Conservation (phyloP, 2,888 invertebrate species). For the Drosophila prolongata region DNA sequence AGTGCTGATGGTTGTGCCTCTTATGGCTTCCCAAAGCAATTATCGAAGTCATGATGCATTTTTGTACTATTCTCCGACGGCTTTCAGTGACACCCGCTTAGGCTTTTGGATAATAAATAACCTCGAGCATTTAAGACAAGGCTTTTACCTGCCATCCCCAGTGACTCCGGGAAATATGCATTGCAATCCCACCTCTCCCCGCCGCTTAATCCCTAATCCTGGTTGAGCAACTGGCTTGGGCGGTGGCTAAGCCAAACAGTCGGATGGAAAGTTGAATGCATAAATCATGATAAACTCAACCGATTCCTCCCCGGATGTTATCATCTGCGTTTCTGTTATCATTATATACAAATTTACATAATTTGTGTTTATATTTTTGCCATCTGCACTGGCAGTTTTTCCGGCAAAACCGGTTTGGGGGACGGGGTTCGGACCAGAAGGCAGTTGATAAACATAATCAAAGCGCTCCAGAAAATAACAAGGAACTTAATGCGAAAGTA, state of each 20-base stretch:
- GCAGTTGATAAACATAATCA: conserved; percentile 72
- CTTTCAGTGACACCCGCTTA: too few species aligned
- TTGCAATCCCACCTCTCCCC: background rate
- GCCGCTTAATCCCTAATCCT: conserved; percentile 25
- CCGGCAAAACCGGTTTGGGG: background rate
- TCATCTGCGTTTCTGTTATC: conserved; percentile 53
- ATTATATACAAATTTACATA: conserved; percentile 77
- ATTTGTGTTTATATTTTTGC: conserved; percentile 64
- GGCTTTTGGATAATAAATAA: too few species aligned
- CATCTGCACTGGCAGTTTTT: conserved; percentile 29
- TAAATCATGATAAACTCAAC: conserved; percentile 52
- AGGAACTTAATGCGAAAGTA: conserved; percentile 53
- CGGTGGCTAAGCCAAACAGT: conserved; percentile 10
- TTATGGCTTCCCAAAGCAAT: too few species aligned
- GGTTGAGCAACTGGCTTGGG: conserved; percentile 1
- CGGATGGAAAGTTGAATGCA: conserved; percentile 42
- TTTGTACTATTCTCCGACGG: too few species aligned
- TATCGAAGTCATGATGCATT: too few species aligned
- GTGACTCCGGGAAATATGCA: background rate
- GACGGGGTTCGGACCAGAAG: conserved; percentile 5
- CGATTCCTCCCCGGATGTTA: conserved; percentile 12
- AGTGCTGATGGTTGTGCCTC: too few species aligned
- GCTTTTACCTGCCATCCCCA: background rate
- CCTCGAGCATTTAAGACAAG: background rate
- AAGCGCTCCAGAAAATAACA: conserved; percentile 64